Conservation (phyloP, 2,888 invertebrate species). For the Agrochola circellaris region DNA sequence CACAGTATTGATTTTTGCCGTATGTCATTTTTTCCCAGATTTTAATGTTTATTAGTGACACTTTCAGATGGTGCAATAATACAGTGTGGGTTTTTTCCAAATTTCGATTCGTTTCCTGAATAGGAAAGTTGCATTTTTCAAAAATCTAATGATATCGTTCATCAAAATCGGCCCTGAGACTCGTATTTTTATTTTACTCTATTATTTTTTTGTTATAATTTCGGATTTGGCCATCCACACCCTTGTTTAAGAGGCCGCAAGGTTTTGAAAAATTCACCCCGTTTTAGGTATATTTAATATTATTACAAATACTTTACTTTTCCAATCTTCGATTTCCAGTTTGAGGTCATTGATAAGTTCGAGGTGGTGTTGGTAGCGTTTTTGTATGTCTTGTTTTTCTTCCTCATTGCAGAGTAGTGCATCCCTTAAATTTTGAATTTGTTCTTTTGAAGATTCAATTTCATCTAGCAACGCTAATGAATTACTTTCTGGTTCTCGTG, state of each 20-base stretch:
- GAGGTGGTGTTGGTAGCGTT: slow-evolving; percentile 80
- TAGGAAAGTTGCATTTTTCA: not conserved
- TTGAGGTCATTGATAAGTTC: slow-evolving; percentile 79
- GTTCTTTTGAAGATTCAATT: slow-evolving; percentile 82
- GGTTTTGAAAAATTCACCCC: not conserved
- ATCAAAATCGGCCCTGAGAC: not conserved
- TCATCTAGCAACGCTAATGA: slow-evolving; percentile 78
- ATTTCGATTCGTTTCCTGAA: not conserved
- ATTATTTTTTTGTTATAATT: not conserved
- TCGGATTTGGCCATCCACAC: too few species aligned
- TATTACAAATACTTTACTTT: slow-evolving; percentile 73
- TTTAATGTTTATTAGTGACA: not conserved
- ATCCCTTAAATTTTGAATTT: slow-evolving; percentile 80
- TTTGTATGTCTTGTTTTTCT: slow-evolving; percentile 81
- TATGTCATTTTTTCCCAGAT: not conserved
- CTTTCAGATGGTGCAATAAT: not conserved
- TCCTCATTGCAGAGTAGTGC: slow-evolving; percentile 80
- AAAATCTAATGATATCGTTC: not conserved
- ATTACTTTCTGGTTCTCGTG: slow-evolving; percentile 67
- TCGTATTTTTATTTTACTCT: not conserved
- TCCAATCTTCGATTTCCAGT: slow-evolving; percentile 83
- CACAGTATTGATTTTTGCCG: not conserved
- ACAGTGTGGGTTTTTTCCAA: not conserved
- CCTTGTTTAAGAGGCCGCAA: too few species aligned
- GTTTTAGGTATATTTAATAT: not conserved